phyloP scores from a whole-genome alignment of 1,140 invertebrate genomes.

The Drosophila kohkoa region DNA sequence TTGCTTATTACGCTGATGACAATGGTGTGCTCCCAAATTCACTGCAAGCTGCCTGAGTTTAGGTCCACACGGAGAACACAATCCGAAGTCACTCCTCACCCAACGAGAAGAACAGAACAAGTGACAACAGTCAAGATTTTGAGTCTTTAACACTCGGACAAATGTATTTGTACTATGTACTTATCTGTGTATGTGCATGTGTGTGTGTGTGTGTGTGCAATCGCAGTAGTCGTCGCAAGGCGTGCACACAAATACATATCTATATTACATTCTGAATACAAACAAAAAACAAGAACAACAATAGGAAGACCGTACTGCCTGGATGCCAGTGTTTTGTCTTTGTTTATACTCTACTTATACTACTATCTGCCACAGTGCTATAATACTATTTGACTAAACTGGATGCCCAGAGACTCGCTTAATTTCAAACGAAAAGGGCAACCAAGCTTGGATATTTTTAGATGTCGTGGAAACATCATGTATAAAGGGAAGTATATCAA shows the following conservation, averaged over 20 bases:
- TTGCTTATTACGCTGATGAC: slow-evolving; percentile 1
- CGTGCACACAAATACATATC: slow-evolving; percentile 8
- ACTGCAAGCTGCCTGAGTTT: slow-evolving; percentile 8
- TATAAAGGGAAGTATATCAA: no score
- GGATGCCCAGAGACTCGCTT: background rate
- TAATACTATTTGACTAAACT: slow-evolving; percentile 7
- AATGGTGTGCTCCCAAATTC: background rate
- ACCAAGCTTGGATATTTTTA: no score
- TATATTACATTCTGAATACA: background rate
- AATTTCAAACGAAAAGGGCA: background rate
- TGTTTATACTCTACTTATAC: slow-evolving; percentile 33
- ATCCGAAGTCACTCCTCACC: slow-evolving; percentile 28
- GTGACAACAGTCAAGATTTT: slow-evolving; percentile 44
- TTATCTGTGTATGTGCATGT: slow-evolving; percentile 1
- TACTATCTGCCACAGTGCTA: slow-evolving; percentile 10
- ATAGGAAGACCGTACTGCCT: slow-evolving; percentile 25
- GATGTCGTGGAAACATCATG: no score
- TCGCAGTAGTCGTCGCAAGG: background rate
- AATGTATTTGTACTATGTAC: background rate
- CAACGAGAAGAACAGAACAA: slow-evolving; percentile 35
- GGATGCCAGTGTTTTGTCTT: slow-evolving; percentile 33
- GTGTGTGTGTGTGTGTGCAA: background rate
- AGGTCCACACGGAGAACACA: slow-evolving; percentile 46
- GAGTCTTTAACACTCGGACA: slow-evolving; percentile 25
- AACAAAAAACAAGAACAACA: slow-evolving; percentile 14